These are phyloP conservation scores for Thripadectes ignobilis DNA, from an alignment of 2,797 vertebrate genomes.

Conservation along the genomic window DNA sequence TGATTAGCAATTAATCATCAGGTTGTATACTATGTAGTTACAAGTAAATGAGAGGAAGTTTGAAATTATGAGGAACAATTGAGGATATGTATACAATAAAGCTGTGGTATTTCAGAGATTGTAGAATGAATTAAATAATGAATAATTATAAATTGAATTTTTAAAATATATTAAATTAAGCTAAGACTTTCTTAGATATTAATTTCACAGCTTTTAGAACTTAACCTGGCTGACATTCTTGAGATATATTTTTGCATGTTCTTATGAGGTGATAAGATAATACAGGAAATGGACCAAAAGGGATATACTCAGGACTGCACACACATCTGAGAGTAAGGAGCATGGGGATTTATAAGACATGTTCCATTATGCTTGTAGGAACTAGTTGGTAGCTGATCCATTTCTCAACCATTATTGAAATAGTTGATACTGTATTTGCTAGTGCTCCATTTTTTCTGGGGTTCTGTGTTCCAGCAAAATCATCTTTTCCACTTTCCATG, in stretches of 20 bases:
- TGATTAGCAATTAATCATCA: background rate
- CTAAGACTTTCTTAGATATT: background rate
- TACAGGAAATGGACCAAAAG: background rate
- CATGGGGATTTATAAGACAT: background rate
- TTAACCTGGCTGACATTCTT: background rate
- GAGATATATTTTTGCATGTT: background rate
- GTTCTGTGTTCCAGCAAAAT: background rate
- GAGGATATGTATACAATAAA: background rate
- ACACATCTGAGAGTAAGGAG: background rate
- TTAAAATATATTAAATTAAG: background rate
- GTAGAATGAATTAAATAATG: background rate
- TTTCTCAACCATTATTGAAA: background rate
- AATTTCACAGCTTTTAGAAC: background rate
- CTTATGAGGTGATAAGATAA: background rate
- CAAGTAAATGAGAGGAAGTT: background rate
- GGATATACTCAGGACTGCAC: background rate
- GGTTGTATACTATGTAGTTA: background rate
- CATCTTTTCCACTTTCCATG: background rate
- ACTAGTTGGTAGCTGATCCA: background rate
- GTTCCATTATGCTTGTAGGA: background rate
- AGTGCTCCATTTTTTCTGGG: background rate
- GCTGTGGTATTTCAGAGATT: background rate
- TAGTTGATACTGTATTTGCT: background rate
- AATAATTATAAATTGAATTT: background rate
- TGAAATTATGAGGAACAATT: background rate